Percentiles rank a stretch among this genome's conserved stretches.
phyloP scores from a whole-genome alignment of 2,888 invertebrate species.

The Idaea straminata region DNA sequence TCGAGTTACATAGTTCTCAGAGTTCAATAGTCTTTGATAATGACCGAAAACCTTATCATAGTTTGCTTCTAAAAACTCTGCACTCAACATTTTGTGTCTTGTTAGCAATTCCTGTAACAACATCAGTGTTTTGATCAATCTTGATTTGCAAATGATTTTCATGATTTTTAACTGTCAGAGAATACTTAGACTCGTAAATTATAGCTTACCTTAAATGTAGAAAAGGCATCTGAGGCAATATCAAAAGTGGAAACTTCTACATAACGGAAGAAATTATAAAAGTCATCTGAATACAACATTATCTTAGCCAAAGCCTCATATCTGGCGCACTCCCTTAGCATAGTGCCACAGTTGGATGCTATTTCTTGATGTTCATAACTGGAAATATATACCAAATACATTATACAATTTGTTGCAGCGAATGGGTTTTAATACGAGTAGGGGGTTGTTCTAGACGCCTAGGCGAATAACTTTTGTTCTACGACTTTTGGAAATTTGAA shows the following conservation, averaged over 20 bases:
- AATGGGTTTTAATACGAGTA: no score
- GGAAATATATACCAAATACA: slow-evolving; percentile 47
- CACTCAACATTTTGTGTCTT: slow-evolving; percentile 96
- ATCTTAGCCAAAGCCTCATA: slow-evolving; percentile 99
- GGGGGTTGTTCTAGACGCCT: no score
- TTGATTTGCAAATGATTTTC: background rate
- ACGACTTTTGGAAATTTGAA: no score
- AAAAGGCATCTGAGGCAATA: slow-evolving; percentile 99
- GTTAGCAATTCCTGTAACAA: slow-evolving; percentile 91
- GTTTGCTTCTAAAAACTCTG: slow-evolving; percentile 99
- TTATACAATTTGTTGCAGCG: no score
- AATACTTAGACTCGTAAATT: no score
- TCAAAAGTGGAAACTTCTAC: slow-evolving; percentile 99
- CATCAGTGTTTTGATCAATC: background rate
- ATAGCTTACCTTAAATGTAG: slow-evolving; percentile 95
- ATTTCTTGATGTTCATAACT: slow-evolving; percentile 99
- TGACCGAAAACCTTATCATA: slow-evolving; percentile 99
- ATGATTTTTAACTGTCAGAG: slow-evolving; percentile 10
- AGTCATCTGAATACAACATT: slow-evolving; percentile 98
- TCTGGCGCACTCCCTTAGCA: slow-evolving; percentile 98
- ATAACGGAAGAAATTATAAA: slow-evolving; percentile 99
- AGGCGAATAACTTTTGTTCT: no score
- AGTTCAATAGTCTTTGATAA: slow-evolving; percentile 98
- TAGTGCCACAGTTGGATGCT: slow-evolving; percentile 98
- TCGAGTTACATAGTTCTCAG: slow-evolving; percentile 99